Conservation (phyloP, 2,888 invertebrate genomes). For the Trypoxylon attenuatum region DNA sequence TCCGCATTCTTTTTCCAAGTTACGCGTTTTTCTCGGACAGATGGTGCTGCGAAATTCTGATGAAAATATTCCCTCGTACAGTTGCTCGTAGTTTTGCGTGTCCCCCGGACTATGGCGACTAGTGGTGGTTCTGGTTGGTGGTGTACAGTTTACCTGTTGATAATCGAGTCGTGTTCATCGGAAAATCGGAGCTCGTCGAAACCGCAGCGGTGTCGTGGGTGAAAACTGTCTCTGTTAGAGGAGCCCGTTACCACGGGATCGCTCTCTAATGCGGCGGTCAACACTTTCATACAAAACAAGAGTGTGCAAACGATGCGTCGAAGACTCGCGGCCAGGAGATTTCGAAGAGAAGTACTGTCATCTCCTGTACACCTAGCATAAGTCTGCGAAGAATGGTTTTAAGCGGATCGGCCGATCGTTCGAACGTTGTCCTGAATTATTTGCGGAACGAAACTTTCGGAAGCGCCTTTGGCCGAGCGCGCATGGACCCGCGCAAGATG, state of each 20-base stretch:
- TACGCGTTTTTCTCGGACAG: too few species aligned
- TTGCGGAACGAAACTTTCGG: constrained; percentile 3
- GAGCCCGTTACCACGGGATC: constrained; percentile 13
- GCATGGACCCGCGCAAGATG: constrained; percentile 42
- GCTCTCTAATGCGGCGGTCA: constrained; percentile 29
- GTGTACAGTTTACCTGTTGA: constrained; percentile 61
- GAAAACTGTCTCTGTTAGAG: constrained; percentile 11
- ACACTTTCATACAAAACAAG: constrained; percentile 58
- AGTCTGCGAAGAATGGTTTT: constrained; percentile 31
- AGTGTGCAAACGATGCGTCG: constrained; percentile 44
- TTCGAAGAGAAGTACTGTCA: constrained; percentile 43
- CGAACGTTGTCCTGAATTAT: constrained; percentile 23
- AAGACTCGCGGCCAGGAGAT: constrained; percentile 37
- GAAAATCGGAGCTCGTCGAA: constrained; percentile 22
- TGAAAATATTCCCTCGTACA: too few species aligned
- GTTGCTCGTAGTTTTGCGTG: too few species aligned
- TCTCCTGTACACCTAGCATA: constrained; percentile 33
- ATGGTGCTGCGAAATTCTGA: too few species aligned
- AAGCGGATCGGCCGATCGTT: too few species aligned
- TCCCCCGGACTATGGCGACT: constrained; percentile 59
- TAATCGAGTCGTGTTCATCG: constrained; percentile 37
- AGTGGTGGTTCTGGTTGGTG: constrained; percentile 51
- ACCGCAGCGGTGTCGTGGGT: constrained; percentile 15
- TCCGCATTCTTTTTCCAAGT: too few species aligned
- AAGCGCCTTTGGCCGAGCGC: constrained; percentile 22